Percentiles rank a stretch among this genome's conserved stretches.
phyloP scores from a whole-genome alignment of 2,797 vertebrate species.

The Rhabdophis nuchalis region DNA sequence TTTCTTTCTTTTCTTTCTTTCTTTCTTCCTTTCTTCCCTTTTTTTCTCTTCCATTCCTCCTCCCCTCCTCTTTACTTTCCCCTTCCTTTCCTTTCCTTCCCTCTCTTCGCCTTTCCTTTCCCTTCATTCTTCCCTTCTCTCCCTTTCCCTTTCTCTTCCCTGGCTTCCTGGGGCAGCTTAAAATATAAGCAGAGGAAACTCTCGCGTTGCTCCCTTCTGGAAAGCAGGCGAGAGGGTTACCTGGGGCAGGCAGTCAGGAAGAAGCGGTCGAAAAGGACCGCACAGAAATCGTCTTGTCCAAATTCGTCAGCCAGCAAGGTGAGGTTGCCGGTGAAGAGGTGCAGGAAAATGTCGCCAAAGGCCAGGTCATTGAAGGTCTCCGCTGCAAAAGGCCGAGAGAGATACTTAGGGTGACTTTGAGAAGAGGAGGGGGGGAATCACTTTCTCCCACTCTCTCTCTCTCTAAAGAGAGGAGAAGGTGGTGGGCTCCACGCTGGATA shows the following conservation, averaged over 20 bases:
- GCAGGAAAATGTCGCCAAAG: conserved; percentile 93
- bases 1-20: no score
- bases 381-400: conserved; percentile 64
- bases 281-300: conserved; percentile 88
- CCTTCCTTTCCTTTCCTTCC: rapidly evolving
- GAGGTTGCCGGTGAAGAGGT: conserved; percentile 88
- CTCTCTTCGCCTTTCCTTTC: not conserved
- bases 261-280: conserved; percentile 88
- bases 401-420: not conserved
- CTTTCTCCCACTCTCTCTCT: not conserved
- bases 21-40: no score
- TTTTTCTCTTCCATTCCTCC: no score
- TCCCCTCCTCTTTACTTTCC: no score
- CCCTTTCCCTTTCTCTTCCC: not conserved
- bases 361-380: conserved; percentile 92
- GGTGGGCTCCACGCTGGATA: rapidly evolving
- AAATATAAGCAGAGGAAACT: not conserved
- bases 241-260: conserved; percentile 88
- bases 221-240: conserved; percentile 60
- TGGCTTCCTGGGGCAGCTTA: not conserved
- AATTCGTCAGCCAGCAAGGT: conserved; percentile 92
- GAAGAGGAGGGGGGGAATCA: not conserved
- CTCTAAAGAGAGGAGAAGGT: not conserved
- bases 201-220: not conserved
- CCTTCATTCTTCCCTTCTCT: no score